Base-by-base conservation (phyloP, 2,797 vertebrate genomes). In the Anguilla megastoma region DNA sequence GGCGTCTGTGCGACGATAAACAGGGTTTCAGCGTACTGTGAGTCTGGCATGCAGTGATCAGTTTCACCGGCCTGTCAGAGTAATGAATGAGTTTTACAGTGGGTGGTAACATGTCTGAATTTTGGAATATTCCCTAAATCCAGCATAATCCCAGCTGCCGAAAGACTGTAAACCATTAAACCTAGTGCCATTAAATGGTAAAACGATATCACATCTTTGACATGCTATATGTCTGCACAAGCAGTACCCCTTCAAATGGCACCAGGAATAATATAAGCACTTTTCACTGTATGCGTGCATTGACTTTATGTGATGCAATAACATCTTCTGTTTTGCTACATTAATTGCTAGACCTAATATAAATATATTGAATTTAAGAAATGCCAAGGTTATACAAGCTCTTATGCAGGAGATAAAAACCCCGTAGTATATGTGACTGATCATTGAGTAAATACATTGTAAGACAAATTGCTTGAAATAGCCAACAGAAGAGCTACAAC, bases 81-180 rank as follows among this genome's bases (percentile, higher is more conserved):
- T 91, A 94, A 95, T 90, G 90, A 94, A 95, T 93, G 94, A 94
- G 90, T 90, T 87, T 80, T 93, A 91, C 94, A 90, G 92, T 94
- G 94, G 94, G 93, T 94, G 94, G 94, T 90, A 93, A 94, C 93
- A 92, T 93, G 93, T 90, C 90, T 86, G 87, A 94, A 95, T 95
- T 95, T 93, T 92, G 87, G 88, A 87, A 86, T 91, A 63, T 93
- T 95, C 90, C 91, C 91, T 93, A 92, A 94, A 93, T 90, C 92
- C 45, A 86, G 87, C 88, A 94, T 94, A 96, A 95, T 91, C 36
- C 48, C 93, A 95, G 91, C 92, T 50, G 24, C 84, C 54, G 91
- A 90, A 91, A 89, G 84, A 86, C 88, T 83, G 88, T 79, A 84
- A 85, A 69, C 71, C 86, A 80, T 74, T 66, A 90, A 84, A 85